phyloP scores from a whole-genome alignment of 2,797 vertebrate species.

The Catamblyrhynchus diadema region DNA sequence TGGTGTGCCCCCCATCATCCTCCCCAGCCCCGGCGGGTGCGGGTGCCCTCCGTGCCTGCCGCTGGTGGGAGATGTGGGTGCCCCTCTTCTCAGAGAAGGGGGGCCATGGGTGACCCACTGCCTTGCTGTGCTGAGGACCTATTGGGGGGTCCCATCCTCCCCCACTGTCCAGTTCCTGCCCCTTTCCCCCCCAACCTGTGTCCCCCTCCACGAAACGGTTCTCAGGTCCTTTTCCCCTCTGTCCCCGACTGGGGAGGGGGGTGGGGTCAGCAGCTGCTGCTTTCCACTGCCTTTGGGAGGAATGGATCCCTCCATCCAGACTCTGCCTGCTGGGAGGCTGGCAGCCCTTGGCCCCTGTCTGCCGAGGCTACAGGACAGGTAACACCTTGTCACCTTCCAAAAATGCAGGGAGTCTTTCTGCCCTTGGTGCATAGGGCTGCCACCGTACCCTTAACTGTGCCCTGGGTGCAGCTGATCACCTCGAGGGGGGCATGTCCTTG shows the following conservation, averaged over 20 bases:
- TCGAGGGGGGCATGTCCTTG: not conserved
- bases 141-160: not conserved
- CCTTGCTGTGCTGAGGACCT: constrained; percentile 5
- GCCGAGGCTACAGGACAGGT: not conserved
- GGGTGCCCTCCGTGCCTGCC: not conserved
- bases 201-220: not conserved
- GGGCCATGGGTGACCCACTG: not conserved
- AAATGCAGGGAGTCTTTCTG: not conserved
- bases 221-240: constrained; percentile 51
- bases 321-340: not conserved
- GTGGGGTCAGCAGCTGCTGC: not conserved
- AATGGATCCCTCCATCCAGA: not conserved
- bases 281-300: constrained; percentile 36
- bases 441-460: not conserved
- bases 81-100: not conserved
- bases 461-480: not conserved
- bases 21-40: rapidly evolving
- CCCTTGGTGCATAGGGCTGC: not conserved
- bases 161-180: not conserved
- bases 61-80: not conserved
- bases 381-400: not conserved
- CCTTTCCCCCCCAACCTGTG: rapidly evolving
- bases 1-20: not conserved
- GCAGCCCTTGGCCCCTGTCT: rapidly evolving
- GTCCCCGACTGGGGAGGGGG: rapidly evolving